Conservation (phyloP, 2,888 invertebrate genomes). For the Scaptomyza cyrtandrae region DNA sequence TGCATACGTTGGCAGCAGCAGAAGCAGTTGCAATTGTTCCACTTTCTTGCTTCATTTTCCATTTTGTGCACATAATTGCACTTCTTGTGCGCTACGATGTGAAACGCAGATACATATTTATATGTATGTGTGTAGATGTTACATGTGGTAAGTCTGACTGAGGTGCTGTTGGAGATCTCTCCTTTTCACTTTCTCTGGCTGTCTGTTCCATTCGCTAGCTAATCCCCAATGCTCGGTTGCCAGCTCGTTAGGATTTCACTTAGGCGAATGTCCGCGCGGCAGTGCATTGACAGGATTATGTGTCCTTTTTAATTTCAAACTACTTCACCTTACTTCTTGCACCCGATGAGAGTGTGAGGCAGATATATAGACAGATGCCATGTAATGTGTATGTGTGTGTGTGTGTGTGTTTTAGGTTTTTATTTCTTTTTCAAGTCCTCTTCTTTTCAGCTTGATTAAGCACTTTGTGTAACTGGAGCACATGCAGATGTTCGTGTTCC, state of each 20-base stretch:
- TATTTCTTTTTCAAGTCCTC: slow-evolving; percentile 60
- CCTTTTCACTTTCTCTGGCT: too few species aligned
- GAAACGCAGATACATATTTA: slow-evolving; percentile 29
- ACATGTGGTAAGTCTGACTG: slow-evolving; percentile 19
- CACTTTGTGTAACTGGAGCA: slow-evolving; percentile 80
- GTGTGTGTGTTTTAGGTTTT: slow-evolving; percentile 7
- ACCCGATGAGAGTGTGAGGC: slow-evolving; percentile 49
- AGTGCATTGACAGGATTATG: slow-evolving; percentile 69
- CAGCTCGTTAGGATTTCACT: slow-evolving; percentile 62
- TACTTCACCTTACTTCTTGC: slow-evolving; percentile 75
- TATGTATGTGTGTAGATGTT: slow-evolving; percentile 8
- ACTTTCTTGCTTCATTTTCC: slow-evolving; percentile 72
- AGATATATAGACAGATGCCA: slow-evolving; percentile 8
- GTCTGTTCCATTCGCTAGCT: slow-evolving; percentile 32
- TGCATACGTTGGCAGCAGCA: slow-evolving; percentile 34
- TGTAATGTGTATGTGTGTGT: slow-evolving; percentile 11
- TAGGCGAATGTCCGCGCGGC: slow-evolving; percentile 41
- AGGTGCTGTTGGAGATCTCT: not conserved
- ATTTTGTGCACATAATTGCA: slow-evolving; percentile 77
- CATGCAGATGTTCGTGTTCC: slow-evolving; percentile 57
- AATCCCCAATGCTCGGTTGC: slow-evolving; percentile 57
- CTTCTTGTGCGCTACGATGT: slow-evolving; percentile 69
- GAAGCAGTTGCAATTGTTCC: slow-evolving; percentile 56
- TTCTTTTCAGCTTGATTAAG: slow-evolving; percentile 79
- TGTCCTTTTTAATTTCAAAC: slow-evolving; percentile 80